A percentile compares a stretch with the other conserved stretches of the same genome.
Evolutionary conservation across 2,888 invertebrate genomes (phyloP).

Genomic region (Lamproptera curius): DNA sequence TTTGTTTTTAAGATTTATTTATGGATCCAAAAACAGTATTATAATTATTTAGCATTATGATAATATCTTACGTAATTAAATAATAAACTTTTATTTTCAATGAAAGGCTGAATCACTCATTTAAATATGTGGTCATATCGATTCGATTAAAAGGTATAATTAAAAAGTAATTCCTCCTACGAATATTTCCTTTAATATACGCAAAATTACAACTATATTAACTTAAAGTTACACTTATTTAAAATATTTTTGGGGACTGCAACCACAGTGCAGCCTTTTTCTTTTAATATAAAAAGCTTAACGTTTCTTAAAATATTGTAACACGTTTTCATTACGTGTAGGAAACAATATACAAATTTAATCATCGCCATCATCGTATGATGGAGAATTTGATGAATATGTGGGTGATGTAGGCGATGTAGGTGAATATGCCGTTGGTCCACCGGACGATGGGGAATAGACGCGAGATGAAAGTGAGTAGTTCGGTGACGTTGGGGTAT

Average conservation of each 20-base stretch:
- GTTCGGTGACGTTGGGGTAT: slow-evolving; percentile 87
- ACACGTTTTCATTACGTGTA: neutral
- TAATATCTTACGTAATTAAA: neutral
- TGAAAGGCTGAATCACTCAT: too few relatives aligned
- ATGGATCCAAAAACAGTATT: neutral
- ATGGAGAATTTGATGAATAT: slow-evolving; percentile 79
- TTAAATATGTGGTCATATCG: too few relatives aligned
- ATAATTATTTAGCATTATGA: neutral
- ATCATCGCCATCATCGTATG: slow-evolving; percentile 78
- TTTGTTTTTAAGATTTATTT: neutral
- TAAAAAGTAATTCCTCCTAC: too few relatives aligned
- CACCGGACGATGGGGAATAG: slow-evolving; percentile 86
- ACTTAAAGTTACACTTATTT: neutral
- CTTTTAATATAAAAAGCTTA: too few relatives aligned
- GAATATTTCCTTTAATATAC: too few relatives aligned
- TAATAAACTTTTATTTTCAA: too few relatives aligned
- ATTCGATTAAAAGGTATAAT: too few relatives aligned
- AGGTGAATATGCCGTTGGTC: slow-evolving; percentile 70
- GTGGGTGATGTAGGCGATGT: slow-evolving; percentile 66
- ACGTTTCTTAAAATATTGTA: neutral
- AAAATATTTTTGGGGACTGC: slow-evolving; percentile 22
- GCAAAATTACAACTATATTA: too few relatives aligned
- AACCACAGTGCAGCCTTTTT: neutral
- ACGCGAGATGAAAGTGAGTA: slow-evolving; percentile 90
- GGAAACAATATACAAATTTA: slow-evolving; percentile 29